Base-by-base conservation (phyloP, 2,888 invertebrate genomes). In the Dichetophora obliterata region DNA sequence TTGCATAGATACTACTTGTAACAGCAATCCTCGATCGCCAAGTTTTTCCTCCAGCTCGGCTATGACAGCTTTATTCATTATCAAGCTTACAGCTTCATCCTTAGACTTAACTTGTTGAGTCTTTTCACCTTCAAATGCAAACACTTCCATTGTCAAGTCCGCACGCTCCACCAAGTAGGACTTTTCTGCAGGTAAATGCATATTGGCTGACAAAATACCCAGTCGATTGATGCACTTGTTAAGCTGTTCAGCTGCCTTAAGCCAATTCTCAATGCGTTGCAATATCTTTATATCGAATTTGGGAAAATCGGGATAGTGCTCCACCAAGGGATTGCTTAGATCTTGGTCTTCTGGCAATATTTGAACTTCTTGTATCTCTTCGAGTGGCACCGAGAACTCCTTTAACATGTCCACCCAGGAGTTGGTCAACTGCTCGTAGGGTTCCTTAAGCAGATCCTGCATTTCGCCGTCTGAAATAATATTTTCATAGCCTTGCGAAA, bases 231-330 rank as follows among this genome's bases (percentile, higher is more conserved):
- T 75, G 52, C 77, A 79, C 9, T 77, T 71, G 16, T 79, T 61
- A 2, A 80, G 72, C 22, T 69, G 70, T 27, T 48, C 68, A 8
- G 77, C 19, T 1, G 78, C 59, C 0, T 75, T 6, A 14, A 83
- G 48, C 83, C 82, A 83, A 57, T 81, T 80, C 0, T 79, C 73
- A 14, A 82, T 72, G 8, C 78, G 78, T 16, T 79, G 57, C 27
- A 82, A 77, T 1, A 79, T 75, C 5, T 72, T 37, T 6, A 79
- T 52, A 61, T 82, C 79, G 37, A 84, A 77, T 34, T 82, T 80
- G 0, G 76, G 68, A n/a, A 82, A 77, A n/a, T 81, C 81, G 0
- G 78, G n/a, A 48, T 83, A 81, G 6, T 72, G 54, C 73, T 84
- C 83, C 0, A n/a, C 31, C 8, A 83, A 75, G 2, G 78, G 81